Conservation (phyloP, 2,888 invertebrate species). For the Hipparchia sbordonii region DNA sequence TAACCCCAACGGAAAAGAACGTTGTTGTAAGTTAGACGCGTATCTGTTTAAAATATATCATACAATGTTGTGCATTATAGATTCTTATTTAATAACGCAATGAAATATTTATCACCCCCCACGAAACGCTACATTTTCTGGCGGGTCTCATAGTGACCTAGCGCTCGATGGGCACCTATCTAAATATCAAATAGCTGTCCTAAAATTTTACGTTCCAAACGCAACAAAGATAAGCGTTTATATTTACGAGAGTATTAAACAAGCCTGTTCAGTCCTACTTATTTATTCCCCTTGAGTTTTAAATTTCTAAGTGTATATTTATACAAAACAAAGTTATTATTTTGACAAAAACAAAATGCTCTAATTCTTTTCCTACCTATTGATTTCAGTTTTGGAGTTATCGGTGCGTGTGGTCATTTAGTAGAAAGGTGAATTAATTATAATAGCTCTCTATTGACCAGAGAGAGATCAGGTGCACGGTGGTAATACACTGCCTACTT, state of each 20-base stretch:
- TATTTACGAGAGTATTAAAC: conserved; percentile 42
- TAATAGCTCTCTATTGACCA: too few species aligned
- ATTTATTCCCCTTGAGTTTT: neutral
- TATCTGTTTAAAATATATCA: neutral
- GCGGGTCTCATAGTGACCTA: conserved; percentile 37
- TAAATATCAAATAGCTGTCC: conserved; percentile 40
- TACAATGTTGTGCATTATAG: conserved; percentile 2
- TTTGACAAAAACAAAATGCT: too few species aligned
- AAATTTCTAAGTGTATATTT: neutral
- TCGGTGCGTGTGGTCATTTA: too few species aligned
- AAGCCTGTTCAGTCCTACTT: neutral
- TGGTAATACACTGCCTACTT: too few species aligned
- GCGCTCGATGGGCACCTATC: conserved; percentile 27
- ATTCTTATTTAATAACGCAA: conserved; percentile 31
- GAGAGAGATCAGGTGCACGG: too few species aligned
- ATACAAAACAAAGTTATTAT: too few species aligned
- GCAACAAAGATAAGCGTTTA: conserved; percentile 42
- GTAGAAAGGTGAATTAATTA: too few species aligned
- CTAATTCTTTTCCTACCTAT: too few species aligned
- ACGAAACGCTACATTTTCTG: conserved; percentile 28
- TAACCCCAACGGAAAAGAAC: too few species aligned
- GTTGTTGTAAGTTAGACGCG: too few species aligned
- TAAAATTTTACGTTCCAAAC: conserved; percentile 43
- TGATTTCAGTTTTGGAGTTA: too few species aligned
- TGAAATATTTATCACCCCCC: conserved; percentile 34